Evolutionary conservation across 2,113 vertebrate genomes (phyloP), one percentile per base, ranked within the genome.

Genomic region (Oncorhynchus masou): DNA sequence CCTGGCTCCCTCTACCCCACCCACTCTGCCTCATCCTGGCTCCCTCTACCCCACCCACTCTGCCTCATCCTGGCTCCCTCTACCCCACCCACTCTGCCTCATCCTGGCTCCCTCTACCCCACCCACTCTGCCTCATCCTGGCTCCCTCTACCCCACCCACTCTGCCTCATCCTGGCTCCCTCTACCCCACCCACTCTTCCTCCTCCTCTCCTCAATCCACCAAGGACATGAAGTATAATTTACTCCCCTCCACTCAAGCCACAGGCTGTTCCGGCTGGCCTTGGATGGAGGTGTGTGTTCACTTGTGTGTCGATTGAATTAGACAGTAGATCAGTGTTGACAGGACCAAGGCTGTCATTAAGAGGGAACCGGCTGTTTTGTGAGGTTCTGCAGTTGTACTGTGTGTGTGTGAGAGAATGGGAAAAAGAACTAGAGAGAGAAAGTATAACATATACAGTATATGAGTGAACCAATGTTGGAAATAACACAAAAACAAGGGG

Each of bases 301-400:
- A 77, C 78, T 79, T 71, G 73, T 70, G 75, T 84, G 31, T 51
- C 77, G 82, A 87, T 80, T 79, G 81, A 87, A 90, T 88, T 81
- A 84, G 84, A 72, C 77, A 22, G 81, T 88, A 88, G 79, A 90
- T 91, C 83, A 88, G 34, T 2, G 68, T 16, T 71, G 84, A 87
- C 88, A 83, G 82, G 79, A 64, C 80, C 75, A 73, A 54, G 65
- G 79, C 70, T 62, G 45, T 81, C 78, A 74, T 82, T 78, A 74
- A 24, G 59, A 24, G 67, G 59, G 54, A 73, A 69, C 7, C 54
- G 76, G 75, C 73, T 81, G 71, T 64, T 87, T 86, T 89, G 86
- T 86, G 78, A 83, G 88, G 87, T 84, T 71, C 62, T 79, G 77
- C 59, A 84, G 84, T 86, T 79, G 1, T 45, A 12, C 80, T 24